Conservation (phyloP, 2,888 invertebrate species). For the Himalopsyche tibetana region DNA sequence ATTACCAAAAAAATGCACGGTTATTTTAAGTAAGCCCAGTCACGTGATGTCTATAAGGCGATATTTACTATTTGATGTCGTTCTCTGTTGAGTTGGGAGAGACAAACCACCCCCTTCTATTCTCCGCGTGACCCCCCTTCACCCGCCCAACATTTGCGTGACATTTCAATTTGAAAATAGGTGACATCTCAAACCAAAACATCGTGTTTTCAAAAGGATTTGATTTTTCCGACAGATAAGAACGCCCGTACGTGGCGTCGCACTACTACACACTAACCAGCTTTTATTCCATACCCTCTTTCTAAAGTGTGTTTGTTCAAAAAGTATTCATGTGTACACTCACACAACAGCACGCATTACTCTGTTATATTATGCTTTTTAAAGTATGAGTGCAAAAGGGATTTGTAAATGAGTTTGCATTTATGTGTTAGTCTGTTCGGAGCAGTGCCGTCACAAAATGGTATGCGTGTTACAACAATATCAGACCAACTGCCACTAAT, state of each 20-base stretch:
- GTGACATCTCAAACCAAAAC: slow-evolving; percentile 64
- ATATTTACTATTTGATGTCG: slow-evolving; percentile 12
- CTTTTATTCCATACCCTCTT: slow-evolving; percentile 40
- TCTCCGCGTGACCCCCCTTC: slow-evolving; percentile 44
- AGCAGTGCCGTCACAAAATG: not conserved
- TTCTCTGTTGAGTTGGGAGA: slow-evolving; percentile 25
- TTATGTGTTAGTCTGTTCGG: slow-evolving; percentile 29
- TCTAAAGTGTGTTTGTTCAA: slow-evolving; percentile 37
- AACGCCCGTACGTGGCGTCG: slow-evolving; percentile 52
- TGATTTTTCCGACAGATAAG: slow-evolving; percentile 60
- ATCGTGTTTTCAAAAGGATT: slow-evolving; percentile 63
- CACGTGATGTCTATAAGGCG: slow-evolving; percentile 31
- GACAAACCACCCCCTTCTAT: slow-evolving; percentile 49
- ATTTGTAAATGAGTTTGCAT: slow-evolving; percentile 42
- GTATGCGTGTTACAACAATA: too few species aligned
- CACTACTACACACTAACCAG: not conserved
- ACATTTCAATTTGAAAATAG: slow-evolving; percentile 64
- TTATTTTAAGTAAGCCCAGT: not conserved
- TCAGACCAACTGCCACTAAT: too few species aligned
- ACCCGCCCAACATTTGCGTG: slow-evolving; percentile 59
- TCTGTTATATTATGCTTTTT: slow-evolving; percentile 40
- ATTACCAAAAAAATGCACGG: not conserved
- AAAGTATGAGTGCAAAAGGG: slow-evolving; percentile 41
- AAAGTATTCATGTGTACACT: slow-evolving; percentile 30
- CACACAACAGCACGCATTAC: slow-evolving; percentile 7